Evolutionary conservation across 53 echinoderm and acorn worm genomes (phyloP).

Genomic region (Temnopleurus reevesii): DNA sequence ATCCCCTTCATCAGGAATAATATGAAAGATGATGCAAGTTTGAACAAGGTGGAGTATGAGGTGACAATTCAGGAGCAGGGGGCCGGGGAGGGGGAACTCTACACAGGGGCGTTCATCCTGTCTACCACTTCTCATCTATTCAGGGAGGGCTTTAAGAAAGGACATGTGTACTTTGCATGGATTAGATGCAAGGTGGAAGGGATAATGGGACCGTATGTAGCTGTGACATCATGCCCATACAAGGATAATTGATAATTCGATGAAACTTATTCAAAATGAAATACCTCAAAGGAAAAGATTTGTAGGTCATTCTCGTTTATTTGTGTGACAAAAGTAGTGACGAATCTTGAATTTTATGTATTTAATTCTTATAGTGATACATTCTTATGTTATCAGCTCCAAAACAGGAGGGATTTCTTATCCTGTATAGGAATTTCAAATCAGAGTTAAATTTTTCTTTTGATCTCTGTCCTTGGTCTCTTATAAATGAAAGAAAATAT

Average conservation of each 20-base stretch:
- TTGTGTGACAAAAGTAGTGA: no score
- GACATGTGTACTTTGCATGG: conserved; percentile 65
- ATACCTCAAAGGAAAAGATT: no score
- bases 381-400: no score
- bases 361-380: no score
- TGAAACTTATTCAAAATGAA: no score
- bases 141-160: conserved; percentile 44
- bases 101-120: conserved; percentile 63
- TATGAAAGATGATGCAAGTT: not conserved
- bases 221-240: conserved; percentile 52
- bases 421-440: no score
- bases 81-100: conserved; percentile 40
- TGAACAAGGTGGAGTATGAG: conserved; percentile 66
- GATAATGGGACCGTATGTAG: conserved; percentile 63
- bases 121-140: conserved; percentile 60
- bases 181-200: conserved; percentile 62
- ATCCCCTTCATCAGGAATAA: conserved; percentile 44
- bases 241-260: not conserved
- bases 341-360: no score
- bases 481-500: no score
- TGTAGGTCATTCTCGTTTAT: no score
- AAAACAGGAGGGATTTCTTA: no score
- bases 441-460: no score
- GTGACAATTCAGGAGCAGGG: conserved; percentile 74
- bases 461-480: no score